Base-by-base conservation (phyloP, 2,888 invertebrate species). In the Cataglyphis cursor region DNA sequence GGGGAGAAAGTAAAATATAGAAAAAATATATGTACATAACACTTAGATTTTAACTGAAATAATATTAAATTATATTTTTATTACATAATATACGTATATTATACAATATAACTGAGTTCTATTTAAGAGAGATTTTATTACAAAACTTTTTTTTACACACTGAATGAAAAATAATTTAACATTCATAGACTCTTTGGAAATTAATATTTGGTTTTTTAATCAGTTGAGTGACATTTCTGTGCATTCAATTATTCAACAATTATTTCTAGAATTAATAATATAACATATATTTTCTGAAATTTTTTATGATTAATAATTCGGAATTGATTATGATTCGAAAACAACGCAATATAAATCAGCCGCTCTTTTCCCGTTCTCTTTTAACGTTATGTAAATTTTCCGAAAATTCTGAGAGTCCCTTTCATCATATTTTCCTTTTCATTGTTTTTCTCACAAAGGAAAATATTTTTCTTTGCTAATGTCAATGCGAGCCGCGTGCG, bases 391-490 rank as follows among this genome's bases (percentile, higher is more conserved):
- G 81, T 59, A 82, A 75, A 75, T 65, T 12, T 75, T 8, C 9
- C 59, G 24, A 21, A 28, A 81, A 59, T 21, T 64, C 75, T 35
- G n/a, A 24, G 57, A 66, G 41, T 44, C 24, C n/a, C n/a, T 31
- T 51, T 31, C 6, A 57, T 21, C 57, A 44, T 38, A 75, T 57
- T 66, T 68, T 57, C 68, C 57, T 28, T 28, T 28, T 28, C 28
- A 28, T 44, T 68, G 21, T 57, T 57, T 64, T 10, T 21, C 41
- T 8, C n/a, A 57, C 28, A 70, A 57, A 28, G 80, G 59, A 41
- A 82, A 81, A 76, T 72, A 41, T 70, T 87, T 78, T 81, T 85
- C 24, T 75, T 51, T 5, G 8, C 28, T 24, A 24, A 61, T 73
- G 62, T 12, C 57, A 61, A 73, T 76, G 70, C 87, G 87, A 57